Conservation (phyloP, 2,888 invertebrate species). For the Limnephilus rhombicus region DNA sequence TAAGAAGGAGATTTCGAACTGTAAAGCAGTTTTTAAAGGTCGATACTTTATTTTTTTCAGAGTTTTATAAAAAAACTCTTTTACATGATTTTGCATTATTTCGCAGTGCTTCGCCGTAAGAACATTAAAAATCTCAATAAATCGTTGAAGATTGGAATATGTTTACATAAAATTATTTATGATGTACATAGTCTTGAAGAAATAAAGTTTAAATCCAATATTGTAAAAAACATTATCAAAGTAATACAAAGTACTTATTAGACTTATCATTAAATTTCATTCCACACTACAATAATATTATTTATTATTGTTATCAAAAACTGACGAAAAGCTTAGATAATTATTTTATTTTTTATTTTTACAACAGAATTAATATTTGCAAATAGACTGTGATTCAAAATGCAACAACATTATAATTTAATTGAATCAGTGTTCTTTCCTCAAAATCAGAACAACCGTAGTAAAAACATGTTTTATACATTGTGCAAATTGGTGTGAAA, state of each 20-base stretch:
- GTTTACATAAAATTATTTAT: neutral
- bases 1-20: too few species aligned
- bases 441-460: neutral
- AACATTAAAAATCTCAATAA: neutral
- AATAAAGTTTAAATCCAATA: neutral
- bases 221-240: neutral
- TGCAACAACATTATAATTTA: neutral
- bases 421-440: neutral
- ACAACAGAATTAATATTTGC: neutral
- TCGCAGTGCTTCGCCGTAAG: too few species aligned
- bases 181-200: neutral
- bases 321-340: neutral
- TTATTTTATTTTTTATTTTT: neutral
- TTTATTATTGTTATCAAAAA: neutral
- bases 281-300: neutral
- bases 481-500: constrained; percentile 13
- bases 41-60: too few species aligned
- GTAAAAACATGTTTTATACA: constrained; percentile 12
- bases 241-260: too few species aligned
- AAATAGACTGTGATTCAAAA: neutral
- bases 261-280: neutral
- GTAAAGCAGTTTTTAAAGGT: too few species aligned
- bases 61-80: too few species aligned
- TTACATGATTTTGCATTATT: too few species aligned
- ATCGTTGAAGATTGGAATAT: neutral